Evolutionary conservation across 2,888 invertebrate species (phyloP).

Genomic region (Cryptus armator): DNA sequence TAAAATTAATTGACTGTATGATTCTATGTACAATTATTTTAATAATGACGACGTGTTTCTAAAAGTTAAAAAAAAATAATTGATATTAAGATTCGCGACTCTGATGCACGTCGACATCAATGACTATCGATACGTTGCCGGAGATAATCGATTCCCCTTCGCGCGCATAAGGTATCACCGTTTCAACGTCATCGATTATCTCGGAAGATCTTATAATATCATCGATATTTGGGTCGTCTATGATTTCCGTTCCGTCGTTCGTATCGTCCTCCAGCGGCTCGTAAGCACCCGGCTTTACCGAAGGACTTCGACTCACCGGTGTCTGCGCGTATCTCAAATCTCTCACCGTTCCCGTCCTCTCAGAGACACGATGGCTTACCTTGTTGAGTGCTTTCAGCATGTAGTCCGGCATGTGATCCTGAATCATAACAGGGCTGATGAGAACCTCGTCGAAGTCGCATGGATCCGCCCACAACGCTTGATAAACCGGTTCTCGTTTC

Average conservation of each 20-base stretch:
- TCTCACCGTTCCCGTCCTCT: conserved; percentile 61
- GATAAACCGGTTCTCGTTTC: conserved; percentile 92
- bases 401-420: conserved; percentile 96
- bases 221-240: conserved; percentile 48
- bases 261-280: conserved; percentile 79
- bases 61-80: conserved; percentile 7
- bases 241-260: conserved; percentile 72
- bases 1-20: neutral
- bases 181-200: conserved; percentile 59
- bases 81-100: conserved; percentile 67
- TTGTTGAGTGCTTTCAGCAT: conserved; percentile 93
- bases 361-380: conserved; percentile 86
- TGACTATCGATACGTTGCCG: conserved; percentile 74
- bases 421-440: conserved; percentile 95
- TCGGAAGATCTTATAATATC: conserved; percentile 63
- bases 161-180: conserved; percentile 53
- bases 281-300: conserved; percentile 80
- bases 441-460: conserved; percentile 95
- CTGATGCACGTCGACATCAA: conserved; percentile 80
- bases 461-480: conserved; percentile 94
- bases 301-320: conserved; percentile 77
- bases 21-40: conserved; percentile 30
- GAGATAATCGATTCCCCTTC: conserved; percentile 49
- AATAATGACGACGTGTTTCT: neutral
- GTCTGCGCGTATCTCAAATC: conserved; percentile 70